phyloP scores from a whole-genome alignment of 2,888 invertebrate genomes.

The Cenopis cana region DNA sequence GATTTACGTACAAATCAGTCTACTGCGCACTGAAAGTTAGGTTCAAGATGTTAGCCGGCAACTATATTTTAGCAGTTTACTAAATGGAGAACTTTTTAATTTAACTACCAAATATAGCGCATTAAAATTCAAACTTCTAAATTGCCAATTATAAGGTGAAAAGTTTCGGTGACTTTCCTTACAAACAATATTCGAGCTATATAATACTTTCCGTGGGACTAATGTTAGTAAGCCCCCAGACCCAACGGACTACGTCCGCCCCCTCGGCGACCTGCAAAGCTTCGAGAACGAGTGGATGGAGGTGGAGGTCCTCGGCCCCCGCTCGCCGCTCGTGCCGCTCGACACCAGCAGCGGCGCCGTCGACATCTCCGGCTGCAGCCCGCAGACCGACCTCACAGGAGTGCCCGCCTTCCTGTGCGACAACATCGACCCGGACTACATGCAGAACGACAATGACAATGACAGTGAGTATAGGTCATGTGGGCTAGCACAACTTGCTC shows the following conservation, averaged over 20 bases:
- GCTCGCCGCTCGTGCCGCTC: constrained; percentile 74
- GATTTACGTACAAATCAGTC: no score
- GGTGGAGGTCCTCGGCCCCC: constrained; percentile 89
- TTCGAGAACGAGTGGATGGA: constrained; percentile 97
- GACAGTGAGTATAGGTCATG: constrained; percentile 80
- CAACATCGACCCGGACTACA: constrained; percentile 84
- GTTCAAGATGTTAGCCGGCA: no score
- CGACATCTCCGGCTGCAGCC: constrained; percentile 67
- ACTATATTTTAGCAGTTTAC: no score
- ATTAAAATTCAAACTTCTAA: neutral
- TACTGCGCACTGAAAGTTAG: no score
- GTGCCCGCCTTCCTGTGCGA: constrained; percentile 86
- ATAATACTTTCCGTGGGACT: no score
- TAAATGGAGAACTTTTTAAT: neutral
- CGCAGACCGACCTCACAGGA: constrained; percentile 71
- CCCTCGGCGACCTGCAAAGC: constrained; percentile 90
- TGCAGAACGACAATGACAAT: constrained; percentile 81
- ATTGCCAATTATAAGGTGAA: neutral
- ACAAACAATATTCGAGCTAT: no score
- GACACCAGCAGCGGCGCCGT: constrained; percentile 63
- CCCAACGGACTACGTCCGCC: constrained; percentile 85
- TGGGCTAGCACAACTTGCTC: no score
- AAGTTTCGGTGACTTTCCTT: neutral
- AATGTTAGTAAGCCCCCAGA: constrained; percentile 52
- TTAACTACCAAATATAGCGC: neutral